Base-by-base conservation (phyloP, 2,888 invertebrate genomes). In the Sussaba pulchella region DNA sequence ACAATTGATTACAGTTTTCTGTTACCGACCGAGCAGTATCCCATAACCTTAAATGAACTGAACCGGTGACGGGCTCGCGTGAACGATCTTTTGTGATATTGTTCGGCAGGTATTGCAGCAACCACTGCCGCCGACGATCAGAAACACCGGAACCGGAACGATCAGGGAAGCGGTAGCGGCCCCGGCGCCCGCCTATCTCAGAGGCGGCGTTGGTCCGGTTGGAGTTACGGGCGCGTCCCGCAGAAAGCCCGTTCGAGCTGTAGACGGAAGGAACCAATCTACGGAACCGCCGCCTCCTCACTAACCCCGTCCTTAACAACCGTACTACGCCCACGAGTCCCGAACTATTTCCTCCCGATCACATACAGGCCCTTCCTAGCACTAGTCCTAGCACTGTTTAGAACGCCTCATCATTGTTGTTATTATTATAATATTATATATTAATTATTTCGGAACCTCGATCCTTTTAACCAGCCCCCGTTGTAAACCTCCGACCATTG, bases 261-360 rank as follows among this genome's bases (percentile, higher is more conserved):
- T 92, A 81, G 92, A 92, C 84, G 92, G 92, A 74, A 90, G 92
- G 86, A 93, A 93, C 86, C 93, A 93, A 88, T 92, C 93, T 79
- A 92, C 92, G 82, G 93, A 93, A 80, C 93, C 93, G 47, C 93
- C 93, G 73, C 93, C 93, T 39, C 93, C 93, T 72, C 93, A 92
- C 91, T 93, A 93, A 93, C 92, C 88, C 87, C 78, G 73, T 87
- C 85, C 86, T 78, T 57, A 70, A 71, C 31, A 31, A 71, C 54
- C 80, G 74, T 71, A 57, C 26, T 57, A 73, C 63, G 76, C 78
- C 82, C 78, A 71, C 31, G 6, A 31, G 57, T 82, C 87, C 84
- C 85, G 81, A 84, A 73, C 84, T 85, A 83, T 85, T 82, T 85
- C 84, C 86, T 70, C 57, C 81, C 52, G 41, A 82, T 74, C 81